Evolutionary conservation across 1,140 invertebrate genomes (phyloP).

Genomic region (Limonius californicus): DNA sequence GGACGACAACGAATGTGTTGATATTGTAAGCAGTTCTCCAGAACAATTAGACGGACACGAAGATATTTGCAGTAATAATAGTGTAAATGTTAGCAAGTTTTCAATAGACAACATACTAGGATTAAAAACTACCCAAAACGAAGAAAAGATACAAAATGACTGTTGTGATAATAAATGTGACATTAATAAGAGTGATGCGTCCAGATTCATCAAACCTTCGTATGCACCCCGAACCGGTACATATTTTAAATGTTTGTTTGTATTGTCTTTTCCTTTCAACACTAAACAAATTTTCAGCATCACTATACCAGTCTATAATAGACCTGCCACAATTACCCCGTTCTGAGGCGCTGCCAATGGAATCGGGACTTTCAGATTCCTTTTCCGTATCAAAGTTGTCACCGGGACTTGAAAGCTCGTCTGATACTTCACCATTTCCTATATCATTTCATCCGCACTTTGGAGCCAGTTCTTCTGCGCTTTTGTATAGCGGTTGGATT

Average conservation of each 20-base stretch:
- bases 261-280: no score
- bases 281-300: conserved; percentile 28
- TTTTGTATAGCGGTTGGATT: conserved; percentile 39
- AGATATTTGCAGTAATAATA: conserved; percentile 21
- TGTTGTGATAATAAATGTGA: not conserved
- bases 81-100: conserved; percentile 38
- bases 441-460: conserved; percentile 32
- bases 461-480: conserved; percentile 26
- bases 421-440: conserved; percentile 20
- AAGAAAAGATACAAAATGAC: not conserved
- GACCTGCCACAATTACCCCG: conserved; percentile 32
- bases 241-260: not conserved
- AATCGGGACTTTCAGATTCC: conserved; percentile 27
- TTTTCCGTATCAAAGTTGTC: conserved; percentile 26
- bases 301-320: conserved; percentile 35
- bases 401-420: conserved; percentile 19
- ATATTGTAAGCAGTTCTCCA: conserved; percentile 24
- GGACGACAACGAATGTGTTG: conserved; percentile 29
- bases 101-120: conserved; percentile 45
- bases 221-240: not conserved
- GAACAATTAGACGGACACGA: conserved; percentile 19
- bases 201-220: not conserved
- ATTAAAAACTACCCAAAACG: conserved; percentile 12
- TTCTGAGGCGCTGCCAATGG: conserved; percentile 29
- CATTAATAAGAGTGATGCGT: not conserved